Evolutionary conservation across 1,140 invertebrate species (phyloP).

Genomic region (Goniozus legneri): DNA sequence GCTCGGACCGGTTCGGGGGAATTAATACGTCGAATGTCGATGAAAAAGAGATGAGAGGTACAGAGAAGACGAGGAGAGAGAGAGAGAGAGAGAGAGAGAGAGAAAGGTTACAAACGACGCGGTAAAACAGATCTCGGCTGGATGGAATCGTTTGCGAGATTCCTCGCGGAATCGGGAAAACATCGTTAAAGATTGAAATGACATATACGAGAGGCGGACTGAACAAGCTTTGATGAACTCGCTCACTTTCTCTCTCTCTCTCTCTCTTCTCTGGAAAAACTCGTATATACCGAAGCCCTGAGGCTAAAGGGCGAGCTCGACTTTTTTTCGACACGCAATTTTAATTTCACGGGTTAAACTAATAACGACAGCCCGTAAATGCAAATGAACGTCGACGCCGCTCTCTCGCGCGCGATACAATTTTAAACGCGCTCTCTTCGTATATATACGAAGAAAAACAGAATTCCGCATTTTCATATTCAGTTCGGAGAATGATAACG

Average conservation of each 20-base stretch:
- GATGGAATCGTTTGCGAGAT: too few species aligned
- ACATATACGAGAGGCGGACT: too few species aligned
- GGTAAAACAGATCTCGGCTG: neutral
- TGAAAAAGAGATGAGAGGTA: conserved; percentile 8
- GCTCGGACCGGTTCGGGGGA: too few species aligned
- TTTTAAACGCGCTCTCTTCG: neutral
- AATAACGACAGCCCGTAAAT: neutral
- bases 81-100: neutral
- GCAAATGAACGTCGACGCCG: neutral
- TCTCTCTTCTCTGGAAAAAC: too few species aligned
- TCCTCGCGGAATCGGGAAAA: too few species aligned
- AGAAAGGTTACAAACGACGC: neutral
- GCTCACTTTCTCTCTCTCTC: neutral
- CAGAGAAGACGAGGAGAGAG: neutral
- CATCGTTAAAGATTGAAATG: too few species aligned
- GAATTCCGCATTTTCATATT: too few species aligned
- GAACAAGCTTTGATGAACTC: too few species aligned
- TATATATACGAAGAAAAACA: neutral
- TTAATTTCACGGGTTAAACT: neutral
- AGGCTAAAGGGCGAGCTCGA: too few species aligned
- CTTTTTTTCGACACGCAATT: conserved; percentile 5
- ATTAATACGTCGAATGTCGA: too few species aligned
- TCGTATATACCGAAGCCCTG: too few species aligned
- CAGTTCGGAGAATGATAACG: neutral
- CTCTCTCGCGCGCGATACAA: neutral